Evolutionary conservation across 2,797 vertebrate species (phyloP).

Genomic region (Scolopax bukidnonensis): DNA sequence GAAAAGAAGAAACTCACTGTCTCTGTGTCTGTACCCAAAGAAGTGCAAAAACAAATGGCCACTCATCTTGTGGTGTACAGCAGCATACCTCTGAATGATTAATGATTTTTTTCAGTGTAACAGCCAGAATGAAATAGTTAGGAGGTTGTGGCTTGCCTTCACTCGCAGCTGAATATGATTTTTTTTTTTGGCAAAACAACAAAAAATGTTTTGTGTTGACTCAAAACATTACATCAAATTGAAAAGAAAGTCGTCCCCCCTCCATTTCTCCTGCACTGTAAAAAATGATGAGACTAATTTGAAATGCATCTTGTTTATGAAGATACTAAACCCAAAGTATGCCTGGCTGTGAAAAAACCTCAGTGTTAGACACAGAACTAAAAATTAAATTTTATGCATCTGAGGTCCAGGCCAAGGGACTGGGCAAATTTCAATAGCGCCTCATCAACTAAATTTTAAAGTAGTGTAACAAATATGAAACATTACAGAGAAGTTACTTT

Average conservation of each 20-base stretch:
- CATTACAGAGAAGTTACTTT: background rate
- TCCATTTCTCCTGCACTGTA: background rate
- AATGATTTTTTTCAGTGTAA: background rate
- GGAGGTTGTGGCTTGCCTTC: background rate
- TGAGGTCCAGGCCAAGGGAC: background rate
- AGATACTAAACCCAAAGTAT: background rate
- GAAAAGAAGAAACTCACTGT: background rate
- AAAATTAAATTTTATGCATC: background rate
- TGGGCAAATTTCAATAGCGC: background rate
- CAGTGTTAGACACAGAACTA: background rate
- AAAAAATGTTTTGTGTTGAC: constrained; percentile 4
- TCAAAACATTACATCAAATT: background rate
- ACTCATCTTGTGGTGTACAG: background rate
- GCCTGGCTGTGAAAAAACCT: background rate
- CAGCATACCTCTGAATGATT: background rate
- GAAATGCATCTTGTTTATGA: constrained; percentile 25
- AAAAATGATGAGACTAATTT: background rate
- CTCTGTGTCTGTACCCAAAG: background rate
- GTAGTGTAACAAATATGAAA: background rate
- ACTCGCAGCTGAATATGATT: background rate
- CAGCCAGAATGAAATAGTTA: constrained; percentile 1
- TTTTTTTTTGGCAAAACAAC: background rate
- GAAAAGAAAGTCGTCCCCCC: background rate
- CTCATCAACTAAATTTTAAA: constrained; percentile 13
- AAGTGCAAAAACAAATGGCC: background rate